phyloP scores from a whole-genome alignment of 2,797 vertebrate genomes.

The Acipenser oxyrinchus region DNA sequence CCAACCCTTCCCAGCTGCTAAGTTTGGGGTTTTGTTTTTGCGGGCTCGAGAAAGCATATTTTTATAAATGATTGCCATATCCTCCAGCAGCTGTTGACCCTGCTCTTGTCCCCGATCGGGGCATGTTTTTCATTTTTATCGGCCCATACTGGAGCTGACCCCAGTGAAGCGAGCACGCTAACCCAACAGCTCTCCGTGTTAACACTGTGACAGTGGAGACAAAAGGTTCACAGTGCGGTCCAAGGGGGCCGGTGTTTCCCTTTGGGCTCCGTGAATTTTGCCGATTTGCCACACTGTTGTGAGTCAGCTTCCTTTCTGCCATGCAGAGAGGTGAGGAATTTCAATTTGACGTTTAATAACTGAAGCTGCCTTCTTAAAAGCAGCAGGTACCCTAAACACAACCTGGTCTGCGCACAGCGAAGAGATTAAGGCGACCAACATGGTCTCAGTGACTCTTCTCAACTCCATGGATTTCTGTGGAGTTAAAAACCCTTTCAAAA shows the following conservation, averaged over 20 bases:
- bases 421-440: too few species aligned
- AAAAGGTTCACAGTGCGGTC: slow-evolving; percentile 60
- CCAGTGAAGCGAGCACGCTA: slow-evolving; percentile 69
- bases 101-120: slow-evolving; percentile 73
- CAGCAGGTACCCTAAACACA: too few species aligned
- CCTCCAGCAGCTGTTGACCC: slow-evolving; percentile 99
- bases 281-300: slow-evolving; percentile 32
- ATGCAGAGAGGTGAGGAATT: not conserved
- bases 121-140: slow-evolving; percentile 91
- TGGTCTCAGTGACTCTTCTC: too few species aligned
- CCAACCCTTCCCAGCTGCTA: slow-evolving; percentile 99
- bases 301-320: slow-evolving; percentile 23
- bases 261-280: slow-evolving; percentile 47
- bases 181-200: slow-evolving; percentile 56
- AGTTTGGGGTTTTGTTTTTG: slow-evolving; percentile 86
- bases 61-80: slow-evolving; percentile 99
- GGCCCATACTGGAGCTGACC: slow-evolving; percentile 72
- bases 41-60: slow-evolving; percentile 94
- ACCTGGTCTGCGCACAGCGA: too few species aligned
- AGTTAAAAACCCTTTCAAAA: too few species aligned
- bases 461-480: too few species aligned
- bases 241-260: slow-evolving; percentile 33
- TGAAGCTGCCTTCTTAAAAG: too few species aligned
- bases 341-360: not conserved
- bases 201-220: slow-evolving; percentile 48